These are phyloP conservation scores for Pilophorus perplexus DNA, from an alignment of 2,888 invertebrate species.

Conservation along the genomic window DNA sequence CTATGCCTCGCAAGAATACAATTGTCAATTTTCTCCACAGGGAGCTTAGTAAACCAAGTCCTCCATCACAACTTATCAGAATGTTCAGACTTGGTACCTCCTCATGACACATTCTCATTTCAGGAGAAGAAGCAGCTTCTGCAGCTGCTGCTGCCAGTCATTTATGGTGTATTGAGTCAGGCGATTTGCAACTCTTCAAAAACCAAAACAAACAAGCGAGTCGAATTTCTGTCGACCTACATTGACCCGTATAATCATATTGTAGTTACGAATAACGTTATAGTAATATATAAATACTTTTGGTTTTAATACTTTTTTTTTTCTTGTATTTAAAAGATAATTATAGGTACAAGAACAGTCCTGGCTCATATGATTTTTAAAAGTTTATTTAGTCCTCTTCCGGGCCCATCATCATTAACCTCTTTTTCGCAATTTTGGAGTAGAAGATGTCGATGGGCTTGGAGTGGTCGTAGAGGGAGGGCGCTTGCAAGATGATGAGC, in stretches of 20 bases:
- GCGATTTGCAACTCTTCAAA: no score
- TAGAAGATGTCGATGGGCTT: slow-evolving; percentile 86
- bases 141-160: no score
- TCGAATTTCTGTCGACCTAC: slow-evolving; percentile 39
- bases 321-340: slow-evolving; percentile 26
- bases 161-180: no score
- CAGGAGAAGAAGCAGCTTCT: no score
- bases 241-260: slow-evolving; percentile 45
- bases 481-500: slow-evolving; percentile 84
- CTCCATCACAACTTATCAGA: no score
- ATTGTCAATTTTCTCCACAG: no score
- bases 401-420: slow-evolving; percentile 69
- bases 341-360: slow-evolving; percentile 36
- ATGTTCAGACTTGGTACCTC: no score
- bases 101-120: no score
- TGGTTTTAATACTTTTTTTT: slow-evolving; percentile 29
- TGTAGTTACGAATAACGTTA: slow-evolving; percentile 35
- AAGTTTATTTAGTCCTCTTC: slow-evolving; percentile 47
- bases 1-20: no score
- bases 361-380: slow-evolving; percentile 26
- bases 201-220: slow-evolving; percentile 36
- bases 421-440: slow-evolving; percentile 88
- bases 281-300: slow-evolving; percentile 40
- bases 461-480: slow-evolving; percentile 85
- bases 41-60: no score